Base-by-base conservation (phyloP, 2,113 vertebrate species). In the Chamaetylas fuelleborni region DNA sequence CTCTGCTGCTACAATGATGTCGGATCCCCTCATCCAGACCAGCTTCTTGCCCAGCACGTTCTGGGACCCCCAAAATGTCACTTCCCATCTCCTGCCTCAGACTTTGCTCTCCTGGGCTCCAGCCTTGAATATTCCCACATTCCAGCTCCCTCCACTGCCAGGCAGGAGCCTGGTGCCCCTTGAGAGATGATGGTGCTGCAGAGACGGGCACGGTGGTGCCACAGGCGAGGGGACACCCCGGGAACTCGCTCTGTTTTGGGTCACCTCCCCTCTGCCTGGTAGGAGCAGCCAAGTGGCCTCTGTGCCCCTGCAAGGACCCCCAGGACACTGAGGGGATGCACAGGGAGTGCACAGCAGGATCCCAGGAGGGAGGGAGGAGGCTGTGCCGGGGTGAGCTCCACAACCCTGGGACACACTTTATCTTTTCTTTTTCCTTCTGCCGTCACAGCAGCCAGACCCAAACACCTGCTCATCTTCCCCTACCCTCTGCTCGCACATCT, bases 151-250 rank as follows among this genome's bases (percentile, higher is more conserved):
- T 1, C 12, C 66, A 19, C 0, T 2, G 47, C 33, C 65, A 70
- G 56, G 45, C 65, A 36, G 69, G 20, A 66, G 12, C 29, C 12
- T 28, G 1, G 0, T 2, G 4, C 2, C 51, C 34, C 51, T 19
- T 5, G 60, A 81, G 72, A 47, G 57, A 8, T 0, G 2, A 5
- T 36, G 42, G 29, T 10, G 31, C 34, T 47, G 43, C 4, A 5
- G 53, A 40, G 50, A 54, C 0, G 1, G 61, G 60, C 19, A 33
- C 0, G 0, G 61, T 9, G 82, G 53, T 0, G 0, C 40, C 2
- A 5, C 54, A 48, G 58, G 6, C 22, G 28, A 65, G 31, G 48
- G 45, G 40, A 53, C 40, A 36, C 5, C 23, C 2, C 28, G 6
- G 25, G 45, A 74, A 14, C 34, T 48, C 1, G 0, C 56, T 81